Evolutionary conservation across 2,888 invertebrate species (phyloP).

Genomic region (Leptinotarsa rubiginosa): DNA sequence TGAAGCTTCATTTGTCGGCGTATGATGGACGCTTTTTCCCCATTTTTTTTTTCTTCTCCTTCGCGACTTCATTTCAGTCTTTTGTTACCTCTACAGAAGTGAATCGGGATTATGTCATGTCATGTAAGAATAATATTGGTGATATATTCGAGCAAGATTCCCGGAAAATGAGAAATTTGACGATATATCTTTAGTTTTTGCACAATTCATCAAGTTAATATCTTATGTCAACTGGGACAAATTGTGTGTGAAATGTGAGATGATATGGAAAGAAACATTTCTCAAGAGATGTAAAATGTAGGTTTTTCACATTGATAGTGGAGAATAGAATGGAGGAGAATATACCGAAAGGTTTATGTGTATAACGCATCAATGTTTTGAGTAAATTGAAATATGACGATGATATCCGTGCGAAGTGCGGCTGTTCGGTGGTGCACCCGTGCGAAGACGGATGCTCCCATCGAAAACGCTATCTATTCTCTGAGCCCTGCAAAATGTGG

Average conservation of each 20-base stretch:
- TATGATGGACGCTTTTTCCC: not conserved
- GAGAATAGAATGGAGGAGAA: not conserved
- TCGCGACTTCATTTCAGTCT: not conserved
- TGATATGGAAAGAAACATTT: not conserved
- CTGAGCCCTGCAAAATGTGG: no score
- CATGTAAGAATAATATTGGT: not conserved
- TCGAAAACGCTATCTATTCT: no score
- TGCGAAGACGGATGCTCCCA: no score
- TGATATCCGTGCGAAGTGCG: no score
- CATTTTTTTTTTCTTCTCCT: not conserved
- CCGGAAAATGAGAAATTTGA: not conserved
- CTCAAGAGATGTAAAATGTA: not conserved
- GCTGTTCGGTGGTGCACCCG: no score
- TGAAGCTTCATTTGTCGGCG: not conserved
- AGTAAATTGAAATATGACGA: no score
- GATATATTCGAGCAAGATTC: constrained; percentile 1
- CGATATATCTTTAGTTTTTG: not conserved
- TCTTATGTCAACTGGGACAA: not conserved
- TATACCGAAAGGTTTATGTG: no score
- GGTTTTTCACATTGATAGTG: not conserved
- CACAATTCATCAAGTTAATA: not conserved
- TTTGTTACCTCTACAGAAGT: not conserved
- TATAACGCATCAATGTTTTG: no score
- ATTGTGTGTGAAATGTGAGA: not conserved
- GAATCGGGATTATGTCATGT: not conserved